Base-by-base conservation (phyloP, 2,113 vertebrate species). In the Epinephelus cyanopodus region DNA sequence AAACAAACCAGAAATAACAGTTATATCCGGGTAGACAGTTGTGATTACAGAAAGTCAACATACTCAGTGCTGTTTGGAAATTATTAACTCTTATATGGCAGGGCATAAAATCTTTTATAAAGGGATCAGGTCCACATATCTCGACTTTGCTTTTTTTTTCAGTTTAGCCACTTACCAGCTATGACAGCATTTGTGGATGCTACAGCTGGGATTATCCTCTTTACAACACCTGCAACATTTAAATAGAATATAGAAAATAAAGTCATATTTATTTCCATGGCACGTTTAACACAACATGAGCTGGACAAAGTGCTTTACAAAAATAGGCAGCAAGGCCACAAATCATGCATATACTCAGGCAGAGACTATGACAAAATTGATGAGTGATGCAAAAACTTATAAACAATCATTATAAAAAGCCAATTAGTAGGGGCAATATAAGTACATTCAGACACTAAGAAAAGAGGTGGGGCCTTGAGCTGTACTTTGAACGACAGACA, bases 181-280 rank as follows among this genome's bases (percentile, higher is more conserved):
- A 99, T 98, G 63, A 97, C 97, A 88, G 97, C 97, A 92, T 99
- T 99, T 87, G 98, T 98, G 74, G 97, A 98, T n/a, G 97, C 97
- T 79, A 99, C 97, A 83, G 97, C 98, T 82, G 97, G 97, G 92
- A 98, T 97, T 89, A 99, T 98, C 86, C 97, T 95, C 88, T 98
- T 98, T 37, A 99, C 94, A 72, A 98, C 98, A n/a, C 97, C 97
- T 99, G 81, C 53, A 87, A 84, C n/a, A 85, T 75, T 77, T 9
- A 68, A 68, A 81, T 6, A 42, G n/a, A 37, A 67, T 13, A 11
- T 7, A 48, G 18, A 63, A 74, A 57, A 84, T 63, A 25, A 45
- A 11, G 42, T 45, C 11, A 45, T 10, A 45, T 45, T 45, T 45
- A 45, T 45, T 9, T 45, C 42, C 11, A 12, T 45, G 11, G 42